These are phyloP conservation scores for Ophioninae sp. DNA, from an alignment of 2,888 invertebrate species.

Conservation along the genomic window DNA sequence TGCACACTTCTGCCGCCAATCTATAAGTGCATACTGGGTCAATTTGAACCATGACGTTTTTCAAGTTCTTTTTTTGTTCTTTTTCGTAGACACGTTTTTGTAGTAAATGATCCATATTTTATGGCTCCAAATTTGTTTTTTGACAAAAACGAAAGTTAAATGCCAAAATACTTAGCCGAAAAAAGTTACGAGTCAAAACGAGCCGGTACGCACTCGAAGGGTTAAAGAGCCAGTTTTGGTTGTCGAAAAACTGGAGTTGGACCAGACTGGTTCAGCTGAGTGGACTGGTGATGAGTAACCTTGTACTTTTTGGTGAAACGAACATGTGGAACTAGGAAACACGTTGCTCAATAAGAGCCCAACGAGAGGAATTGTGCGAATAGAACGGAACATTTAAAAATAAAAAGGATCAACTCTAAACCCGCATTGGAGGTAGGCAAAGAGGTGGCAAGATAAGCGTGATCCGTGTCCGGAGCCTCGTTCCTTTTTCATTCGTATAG, in stretches of 20 bases:
- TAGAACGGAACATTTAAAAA: constrained; percentile 19
- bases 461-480: background rate
- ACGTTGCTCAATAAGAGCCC: constrained; percentile 53
- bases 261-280: constrained; percentile 37
- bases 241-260: constrained; percentile 24
- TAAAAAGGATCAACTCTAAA: constrained; percentile 33
- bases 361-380: constrained; percentile 20
- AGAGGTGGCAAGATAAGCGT: background rate
- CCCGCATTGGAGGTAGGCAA: constrained; percentile 25
- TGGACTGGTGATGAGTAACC: constrained; percentile 3
- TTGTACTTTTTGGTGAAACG: constrained; percentile 55
- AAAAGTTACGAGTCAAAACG: no score
- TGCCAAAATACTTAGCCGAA: no score
- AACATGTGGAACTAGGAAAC: constrained; percentile 54
- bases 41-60: no score
- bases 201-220: no score
- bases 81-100: no score
- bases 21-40: no score
- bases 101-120: no score
- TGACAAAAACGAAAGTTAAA: no score
- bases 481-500: background rate
- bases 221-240: no score
- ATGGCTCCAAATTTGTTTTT: no score
- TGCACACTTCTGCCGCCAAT: no score
- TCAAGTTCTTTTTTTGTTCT: no score